Conservation (phyloP, 2,888 invertebrate species). For the Folsomia manolachei region DNA sequence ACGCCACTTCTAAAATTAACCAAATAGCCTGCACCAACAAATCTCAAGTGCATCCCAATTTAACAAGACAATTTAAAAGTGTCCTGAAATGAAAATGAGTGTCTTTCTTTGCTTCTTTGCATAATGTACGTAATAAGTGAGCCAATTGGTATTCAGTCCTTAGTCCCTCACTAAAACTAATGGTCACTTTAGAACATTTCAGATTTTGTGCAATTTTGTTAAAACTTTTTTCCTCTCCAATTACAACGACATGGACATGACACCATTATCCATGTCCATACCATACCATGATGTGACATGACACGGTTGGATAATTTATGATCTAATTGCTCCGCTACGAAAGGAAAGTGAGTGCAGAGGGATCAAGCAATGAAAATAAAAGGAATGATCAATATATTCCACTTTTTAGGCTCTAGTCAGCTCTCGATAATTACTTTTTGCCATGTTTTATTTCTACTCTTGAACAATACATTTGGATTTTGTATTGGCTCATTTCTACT, state of each 20-base stretch:
- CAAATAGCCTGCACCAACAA: too few relatives aligned
- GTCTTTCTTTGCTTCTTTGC: slow-evolving; percentile 11
- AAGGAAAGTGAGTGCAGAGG: background rate
- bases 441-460: slow-evolving; percentile 12
- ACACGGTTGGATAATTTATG: slow-evolving; percentile 36
- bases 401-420: background rate
- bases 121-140: slow-evolving; percentile 5
- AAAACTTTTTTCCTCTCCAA: too few relatives aligned
- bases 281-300: too few relatives aligned
- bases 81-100: slow-evolving; percentile 16
- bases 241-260: background rate
- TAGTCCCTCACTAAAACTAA: background rate
- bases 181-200: background rate
- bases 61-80: slow-evolving; percentile 18
- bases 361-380: too few relatives aligned
- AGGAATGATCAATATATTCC: background rate
- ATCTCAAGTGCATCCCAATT: background rate
- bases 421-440: slow-evolving; percentile 32
- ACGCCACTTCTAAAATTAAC: too few relatives aligned
- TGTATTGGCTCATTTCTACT: background rate
- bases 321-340: slow-evolving; percentile 31
- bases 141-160: background rate
- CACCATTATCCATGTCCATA: too few relatives aligned
- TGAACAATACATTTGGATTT: background rate
- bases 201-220: background rate